A percentile compares a stretch with the other conserved stretches of the same genome.
phyloP scores from a whole-genome alignment of 2,113 vertebrate genomes.

The Dryoscopus gambensis region DNA sequence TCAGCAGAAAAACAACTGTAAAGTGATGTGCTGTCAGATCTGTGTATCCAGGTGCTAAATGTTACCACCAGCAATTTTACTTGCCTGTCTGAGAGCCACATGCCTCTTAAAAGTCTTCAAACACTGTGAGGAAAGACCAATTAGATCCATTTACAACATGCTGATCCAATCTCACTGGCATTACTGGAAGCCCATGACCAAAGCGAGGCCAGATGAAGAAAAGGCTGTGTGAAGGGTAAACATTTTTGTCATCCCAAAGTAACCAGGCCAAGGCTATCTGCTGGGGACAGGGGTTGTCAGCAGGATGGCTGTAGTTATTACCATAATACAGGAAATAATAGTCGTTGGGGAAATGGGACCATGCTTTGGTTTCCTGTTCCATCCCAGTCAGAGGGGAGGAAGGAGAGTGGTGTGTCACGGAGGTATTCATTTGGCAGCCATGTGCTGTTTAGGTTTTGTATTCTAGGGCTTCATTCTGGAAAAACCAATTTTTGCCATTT shows the following conservation, averaged over 20 bases:
- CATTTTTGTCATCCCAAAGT: not conserved
- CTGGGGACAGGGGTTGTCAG: not conserved
- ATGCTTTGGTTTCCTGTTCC: not conserved
- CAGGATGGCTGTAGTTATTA: not conserved
- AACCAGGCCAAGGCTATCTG: rapidly evolving
- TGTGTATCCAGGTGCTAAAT: not conserved
- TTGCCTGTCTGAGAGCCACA: not conserved
- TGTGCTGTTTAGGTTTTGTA: rapidly evolving
- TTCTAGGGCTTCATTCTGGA: not conserved
- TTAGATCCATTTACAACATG: not conserved
- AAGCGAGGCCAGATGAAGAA: not conserved
- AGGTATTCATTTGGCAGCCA: not conserved
- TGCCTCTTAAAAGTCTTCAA: not conserved
- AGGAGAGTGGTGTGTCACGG: not conserved
- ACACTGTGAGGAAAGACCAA: not conserved
- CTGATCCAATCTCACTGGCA: not conserved
- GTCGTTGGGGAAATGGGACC: not conserved
- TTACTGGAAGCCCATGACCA: not conserved
- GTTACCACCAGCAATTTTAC: not conserved
- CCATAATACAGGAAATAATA: not conserved
- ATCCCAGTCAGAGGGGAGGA: not conserved
- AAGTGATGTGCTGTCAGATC: not conserved
- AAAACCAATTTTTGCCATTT: not conserved
- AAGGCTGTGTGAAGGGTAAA: not conserved
- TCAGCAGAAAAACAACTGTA: not conserved